phyloP scores from a whole-genome alignment of 2,888 invertebrate genomes.

The Torymus auratus region DNA sequence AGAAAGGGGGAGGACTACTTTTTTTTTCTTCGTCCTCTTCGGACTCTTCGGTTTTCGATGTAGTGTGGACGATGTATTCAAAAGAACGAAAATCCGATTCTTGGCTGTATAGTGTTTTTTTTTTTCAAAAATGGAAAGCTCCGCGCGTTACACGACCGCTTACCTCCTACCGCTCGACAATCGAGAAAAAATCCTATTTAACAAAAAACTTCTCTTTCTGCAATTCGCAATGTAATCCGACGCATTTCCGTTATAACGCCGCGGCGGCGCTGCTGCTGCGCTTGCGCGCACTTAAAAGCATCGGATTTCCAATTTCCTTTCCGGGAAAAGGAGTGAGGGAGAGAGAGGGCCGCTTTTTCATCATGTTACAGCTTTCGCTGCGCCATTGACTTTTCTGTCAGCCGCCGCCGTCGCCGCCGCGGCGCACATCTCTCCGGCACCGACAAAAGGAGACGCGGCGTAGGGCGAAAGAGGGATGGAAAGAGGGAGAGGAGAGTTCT shows the following conservation, averaged over 20 bases:
- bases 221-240: too few species aligned
- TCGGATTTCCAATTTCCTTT: not conserved
- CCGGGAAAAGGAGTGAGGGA: not conserved
- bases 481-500: conserved; percentile 61
- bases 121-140: too few species aligned
- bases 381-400: not conserved
- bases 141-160: too few species aligned
- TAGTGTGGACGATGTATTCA: too few species aligned
- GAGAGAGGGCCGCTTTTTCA: not conserved
- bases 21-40: conserved; percentile 17
- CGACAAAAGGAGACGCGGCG: conserved; percentile 52
- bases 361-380: not conserved
- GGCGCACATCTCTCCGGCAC: not conserved
- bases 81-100: too few species aligned
- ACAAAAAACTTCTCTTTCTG: too few species aligned
- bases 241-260: too few species aligned
- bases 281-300: not conserved
- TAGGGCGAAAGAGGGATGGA: conserved; percentile 13
- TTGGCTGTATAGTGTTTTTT: too few species aligned
- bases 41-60: too few species aligned
- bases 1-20: not conserved
- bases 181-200: too few species aligned
- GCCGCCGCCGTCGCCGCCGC: not conserved
- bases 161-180: too few species aligned
- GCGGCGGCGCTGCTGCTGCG: too few species aligned